These are phyloP conservation scores for Sternarchorhynchus goeldii DNA, from an alignment of 2,797 vertebrate species.

Conservation along the genomic window DNA sequence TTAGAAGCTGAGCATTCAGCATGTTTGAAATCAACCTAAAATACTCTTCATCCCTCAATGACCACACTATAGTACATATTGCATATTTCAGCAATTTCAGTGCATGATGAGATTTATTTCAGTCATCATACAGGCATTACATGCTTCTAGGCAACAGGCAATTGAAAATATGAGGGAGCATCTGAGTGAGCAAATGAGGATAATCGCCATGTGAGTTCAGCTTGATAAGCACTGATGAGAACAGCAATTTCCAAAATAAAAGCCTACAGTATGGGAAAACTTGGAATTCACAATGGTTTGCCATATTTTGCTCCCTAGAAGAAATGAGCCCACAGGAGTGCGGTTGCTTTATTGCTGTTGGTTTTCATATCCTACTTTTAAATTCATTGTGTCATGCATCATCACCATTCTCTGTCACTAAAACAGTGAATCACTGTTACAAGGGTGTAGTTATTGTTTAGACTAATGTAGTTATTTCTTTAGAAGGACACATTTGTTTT, in stretches of 20 bases:
- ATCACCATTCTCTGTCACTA: not conserved
- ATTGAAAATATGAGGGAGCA: not conserved
- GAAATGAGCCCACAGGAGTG: not conserved
- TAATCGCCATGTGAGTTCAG: slow-evolving; percentile 59
- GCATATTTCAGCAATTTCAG: not conserved
- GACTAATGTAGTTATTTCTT: not conserved
- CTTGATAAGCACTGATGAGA: slow-evolving; percentile 69
- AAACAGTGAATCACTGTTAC: not conserved
- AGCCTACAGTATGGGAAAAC: not conserved
- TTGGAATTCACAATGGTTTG: not conserved
- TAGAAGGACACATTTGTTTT: not conserved
- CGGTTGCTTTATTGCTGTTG: not conserved
- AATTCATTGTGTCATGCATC: not conserved
- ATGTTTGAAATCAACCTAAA: not conserved
- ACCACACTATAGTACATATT: not conserved
- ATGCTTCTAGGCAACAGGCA: not conserved
- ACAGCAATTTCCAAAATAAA: slow-evolving; percentile 51
- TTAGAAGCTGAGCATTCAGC: not conserved
- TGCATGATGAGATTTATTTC: not conserved
- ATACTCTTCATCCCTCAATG: not conserved
- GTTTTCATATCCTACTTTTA: not conserved
- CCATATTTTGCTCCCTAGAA: not conserved
- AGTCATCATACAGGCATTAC: slow-evolving; percentile 13
- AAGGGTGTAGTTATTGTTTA: no score
- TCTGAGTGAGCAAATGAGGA: slow-evolving; percentile 54